Conservation (phyloP, 2,113 vertebrate genomes). For the Brachirus orientalis region DNA sequence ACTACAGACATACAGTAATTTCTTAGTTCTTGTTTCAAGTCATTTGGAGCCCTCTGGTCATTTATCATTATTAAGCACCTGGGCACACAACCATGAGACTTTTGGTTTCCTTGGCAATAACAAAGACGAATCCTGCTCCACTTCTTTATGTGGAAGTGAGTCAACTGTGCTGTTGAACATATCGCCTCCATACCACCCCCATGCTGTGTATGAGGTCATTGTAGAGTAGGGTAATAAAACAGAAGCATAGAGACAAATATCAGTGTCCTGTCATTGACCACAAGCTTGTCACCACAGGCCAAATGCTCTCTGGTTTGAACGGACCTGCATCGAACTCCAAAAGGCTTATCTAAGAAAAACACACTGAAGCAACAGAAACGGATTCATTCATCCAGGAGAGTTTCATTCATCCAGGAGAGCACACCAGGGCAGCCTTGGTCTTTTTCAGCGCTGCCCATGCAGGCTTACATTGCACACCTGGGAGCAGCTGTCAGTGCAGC, state of each 20-base stretch:
- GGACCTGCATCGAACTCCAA: constrained; percentile 1
- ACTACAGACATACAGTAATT: constrained; percentile 48
- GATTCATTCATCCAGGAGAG: constrained; percentile 10
- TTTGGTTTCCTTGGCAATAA: constrained; percentile 77
- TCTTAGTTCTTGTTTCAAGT: constrained; percentile 32
- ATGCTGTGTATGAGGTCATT: constrained; percentile 51
- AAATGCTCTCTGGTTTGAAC: constrained; percentile 16
- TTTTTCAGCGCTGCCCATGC: constrained; percentile 16
- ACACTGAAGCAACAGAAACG: background rate
- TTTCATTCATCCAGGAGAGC: constrained; percentile 39
- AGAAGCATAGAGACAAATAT: constrained; percentile 31
- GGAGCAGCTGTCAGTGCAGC: constrained; percentile 18
- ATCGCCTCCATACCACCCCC: constrained; percentile 67
- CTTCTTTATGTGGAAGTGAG: constrained; percentile 77
- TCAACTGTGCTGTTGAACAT: constrained; percentile 72
- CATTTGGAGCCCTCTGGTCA: constrained; percentile 23
- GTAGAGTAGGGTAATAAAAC: constrained; percentile 44
- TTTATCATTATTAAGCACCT: constrained; percentile 57
- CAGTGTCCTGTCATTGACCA: constrained; percentile 45
- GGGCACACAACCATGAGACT: constrained; percentile 43
- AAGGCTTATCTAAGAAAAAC: constrained; percentile 28
- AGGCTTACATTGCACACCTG: constrained; percentile 15
- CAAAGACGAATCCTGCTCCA: constrained; percentile 71
- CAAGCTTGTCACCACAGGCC: constrained; percentile 41
- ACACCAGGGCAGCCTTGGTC: constrained; percentile 7